A percentile compares a stretch with the other conserved stretches of the same genome.
phyloP scores from a whole-genome alignment of 2,888 invertebrate genomes.

The Iphiclides podalirius region DNA sequence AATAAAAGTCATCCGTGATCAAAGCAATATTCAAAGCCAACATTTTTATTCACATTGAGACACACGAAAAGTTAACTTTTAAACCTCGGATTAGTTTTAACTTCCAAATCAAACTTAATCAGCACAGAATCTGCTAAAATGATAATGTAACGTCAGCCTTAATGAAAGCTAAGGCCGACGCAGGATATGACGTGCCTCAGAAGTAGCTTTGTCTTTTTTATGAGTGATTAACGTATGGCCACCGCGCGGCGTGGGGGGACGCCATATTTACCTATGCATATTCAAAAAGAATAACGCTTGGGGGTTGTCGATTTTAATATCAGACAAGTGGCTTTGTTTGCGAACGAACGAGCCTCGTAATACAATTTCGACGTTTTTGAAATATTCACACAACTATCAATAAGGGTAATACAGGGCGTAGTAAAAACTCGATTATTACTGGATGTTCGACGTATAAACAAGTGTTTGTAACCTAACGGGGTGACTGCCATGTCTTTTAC shows the following conservation, averaged over 20 bases:
- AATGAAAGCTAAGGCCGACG: constrained; percentile 64
- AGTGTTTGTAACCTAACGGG: too few relatives aligned
- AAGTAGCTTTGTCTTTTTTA: constrained; percentile 76
- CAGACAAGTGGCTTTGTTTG: constrained; percentile 28
- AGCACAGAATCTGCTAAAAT: constrained; percentile 19
- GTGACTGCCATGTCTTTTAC: too few relatives aligned
- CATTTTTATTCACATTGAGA: too few relatives aligned
- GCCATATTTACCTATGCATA: constrained; percentile 57
- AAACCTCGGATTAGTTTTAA: too few relatives aligned
- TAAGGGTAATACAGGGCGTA: too few relatives aligned
- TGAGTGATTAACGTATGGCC: constrained; percentile 71
- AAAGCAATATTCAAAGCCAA: too few relatives aligned
- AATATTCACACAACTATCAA: background rate
- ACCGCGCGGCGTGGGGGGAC: constrained; percentile 28
- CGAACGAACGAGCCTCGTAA: constrained; percentile 27
- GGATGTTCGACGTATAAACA: too few relatives aligned
- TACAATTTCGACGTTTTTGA: background rate
- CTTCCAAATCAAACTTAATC: background rate
- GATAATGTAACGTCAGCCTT: constrained; percentile 28
- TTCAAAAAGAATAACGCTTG: constrained; percentile 44
- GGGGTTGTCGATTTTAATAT: constrained; percentile 37
- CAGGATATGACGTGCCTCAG: constrained; percentile 57
- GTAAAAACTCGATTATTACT: too few relatives aligned
- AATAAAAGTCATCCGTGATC: too few relatives aligned
- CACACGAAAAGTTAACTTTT: too few relatives aligned